phyloP scores from a whole-genome alignment of 2,797 vertebrate species.

The Furcifer pardalis region DNA sequence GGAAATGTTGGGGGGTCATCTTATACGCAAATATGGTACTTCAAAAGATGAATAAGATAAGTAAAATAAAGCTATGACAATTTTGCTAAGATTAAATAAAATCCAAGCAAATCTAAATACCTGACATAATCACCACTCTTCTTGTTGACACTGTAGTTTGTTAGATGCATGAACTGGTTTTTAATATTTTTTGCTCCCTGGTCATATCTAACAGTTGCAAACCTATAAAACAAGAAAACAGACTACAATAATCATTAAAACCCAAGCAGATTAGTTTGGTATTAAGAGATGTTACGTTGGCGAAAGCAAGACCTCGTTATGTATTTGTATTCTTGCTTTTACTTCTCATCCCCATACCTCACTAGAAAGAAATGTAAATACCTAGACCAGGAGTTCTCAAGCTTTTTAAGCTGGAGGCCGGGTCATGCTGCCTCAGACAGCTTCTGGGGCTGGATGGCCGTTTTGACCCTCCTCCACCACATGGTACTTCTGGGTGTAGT shows the following conservation, averaged over 20 bases:
- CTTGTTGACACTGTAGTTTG: slow-evolving; percentile 98
- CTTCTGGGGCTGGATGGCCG: too few species aligned
- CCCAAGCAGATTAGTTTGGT: neutral
- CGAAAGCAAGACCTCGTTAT: neutral
- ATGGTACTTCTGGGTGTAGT: too few species aligned
- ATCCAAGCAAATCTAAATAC: slow-evolving; percentile 71
- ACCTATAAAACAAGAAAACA: slow-evolving; percentile 75
- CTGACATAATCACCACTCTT: slow-evolving; percentile 97
- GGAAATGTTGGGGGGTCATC: too few species aligned
- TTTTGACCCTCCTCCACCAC: too few species aligned
- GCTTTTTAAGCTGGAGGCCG: too few species aligned
- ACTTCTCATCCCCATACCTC: too few species aligned
- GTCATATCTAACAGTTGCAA: slow-evolving; percentile 96
- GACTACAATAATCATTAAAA: slow-evolving; percentile 33
- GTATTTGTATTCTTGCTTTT: neutral
- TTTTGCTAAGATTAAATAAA: neutral
- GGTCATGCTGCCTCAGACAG: too few species aligned
- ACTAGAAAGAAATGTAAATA: neutral
- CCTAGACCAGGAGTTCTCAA: neutral
- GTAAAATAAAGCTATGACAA: neutral
- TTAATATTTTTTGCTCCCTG: slow-evolving; percentile 89
- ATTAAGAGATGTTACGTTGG: neutral
- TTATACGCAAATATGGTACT: too few species aligned
- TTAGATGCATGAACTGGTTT: slow-evolving; percentile 98
- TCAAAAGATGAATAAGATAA: neutral